Percentiles rank a stretch among this genome's conserved stretches.
Conservation (phyloP, 2,888 invertebrate genomes). For the Chironomus tentans region DNA sequence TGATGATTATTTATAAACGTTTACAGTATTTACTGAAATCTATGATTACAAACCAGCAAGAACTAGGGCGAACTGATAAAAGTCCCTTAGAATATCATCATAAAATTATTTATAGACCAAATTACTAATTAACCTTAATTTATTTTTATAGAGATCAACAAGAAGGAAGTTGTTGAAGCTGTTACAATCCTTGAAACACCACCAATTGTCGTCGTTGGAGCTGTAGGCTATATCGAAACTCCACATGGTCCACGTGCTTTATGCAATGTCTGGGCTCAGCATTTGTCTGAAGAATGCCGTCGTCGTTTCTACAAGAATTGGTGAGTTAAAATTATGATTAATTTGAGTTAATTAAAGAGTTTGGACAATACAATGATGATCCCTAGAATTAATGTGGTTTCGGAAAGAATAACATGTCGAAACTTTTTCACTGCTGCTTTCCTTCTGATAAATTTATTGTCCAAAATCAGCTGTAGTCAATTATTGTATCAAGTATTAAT, state of each 20-base stretch:
- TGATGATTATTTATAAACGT: constrained; percentile 28
- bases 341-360: not conserved
- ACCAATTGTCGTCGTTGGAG: constrained; percentile 95
- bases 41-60: constrained; percentile 34
- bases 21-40: constrained; percentile 28
- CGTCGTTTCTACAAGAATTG: constrained; percentile 99
- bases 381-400: constrained; percentile 32
- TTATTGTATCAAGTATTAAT: constrained; percentile 29
- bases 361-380: not conserved
- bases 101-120: not conserved
- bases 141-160: constrained; percentile 79
- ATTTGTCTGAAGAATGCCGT: constrained; percentile 96
- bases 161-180: constrained; percentile 99
- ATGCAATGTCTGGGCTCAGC: constrained; percentile 97
- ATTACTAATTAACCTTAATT: constrained; percentile 19
- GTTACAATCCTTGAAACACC: constrained; percentile 98
- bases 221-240: constrained; percentile 98
- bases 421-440: constrained; percentile 40
- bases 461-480: constrained; percentile 28
- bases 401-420: constrained; percentile 29
- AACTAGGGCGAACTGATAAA: constrained; percentile 46
- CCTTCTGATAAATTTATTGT: constrained; percentile 34
- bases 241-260: constrained; percentile 92
- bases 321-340: constrained; percentile 47
- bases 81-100: not conserved